A percentile compares a stretch with the other conserved stretches of the same genome.
phyloP scores from a whole-genome alignment of 2,113 vertebrate species.

The Megaceryle maxima region DNA sequence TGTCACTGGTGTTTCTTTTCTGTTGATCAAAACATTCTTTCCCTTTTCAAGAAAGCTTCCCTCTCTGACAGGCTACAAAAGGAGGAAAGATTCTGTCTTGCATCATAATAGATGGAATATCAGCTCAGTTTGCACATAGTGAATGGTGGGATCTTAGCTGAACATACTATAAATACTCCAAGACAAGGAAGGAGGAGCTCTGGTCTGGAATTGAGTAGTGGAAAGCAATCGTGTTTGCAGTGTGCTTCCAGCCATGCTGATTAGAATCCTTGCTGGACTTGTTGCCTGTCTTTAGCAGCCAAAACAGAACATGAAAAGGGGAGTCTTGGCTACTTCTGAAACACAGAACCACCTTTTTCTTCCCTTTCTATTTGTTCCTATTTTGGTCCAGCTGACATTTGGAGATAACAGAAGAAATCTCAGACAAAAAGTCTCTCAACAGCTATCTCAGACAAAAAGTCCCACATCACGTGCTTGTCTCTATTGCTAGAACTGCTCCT shows the following conservation, averaged over 20 bases:
- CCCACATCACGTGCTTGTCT: neutral
- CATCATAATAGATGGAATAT: neutral
- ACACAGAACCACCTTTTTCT: neutral
- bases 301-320: neutral
- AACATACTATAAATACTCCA: neutral
- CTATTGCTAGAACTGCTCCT: neutral
- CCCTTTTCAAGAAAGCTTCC: neutral
- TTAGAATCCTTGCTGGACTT: neutral
- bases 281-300: neutral
- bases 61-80: neutral
- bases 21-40: neutral
- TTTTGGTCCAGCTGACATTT: neutral
- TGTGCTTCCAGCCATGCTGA: neutral
- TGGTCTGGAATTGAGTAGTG: neutral
- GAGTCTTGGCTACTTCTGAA: neutral
- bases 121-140: neutral
- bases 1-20: neutral
- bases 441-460: neutral
- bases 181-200: neutral
- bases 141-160: neutral
- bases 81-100: neutral
- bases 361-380: neutral
- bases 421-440: neutral
- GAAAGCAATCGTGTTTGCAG: neutral
- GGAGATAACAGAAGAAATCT: neutral